phyloP scores from a whole-genome alignment of 2,888 invertebrate genomes.

The Drosophila heteroneura region DNA sequence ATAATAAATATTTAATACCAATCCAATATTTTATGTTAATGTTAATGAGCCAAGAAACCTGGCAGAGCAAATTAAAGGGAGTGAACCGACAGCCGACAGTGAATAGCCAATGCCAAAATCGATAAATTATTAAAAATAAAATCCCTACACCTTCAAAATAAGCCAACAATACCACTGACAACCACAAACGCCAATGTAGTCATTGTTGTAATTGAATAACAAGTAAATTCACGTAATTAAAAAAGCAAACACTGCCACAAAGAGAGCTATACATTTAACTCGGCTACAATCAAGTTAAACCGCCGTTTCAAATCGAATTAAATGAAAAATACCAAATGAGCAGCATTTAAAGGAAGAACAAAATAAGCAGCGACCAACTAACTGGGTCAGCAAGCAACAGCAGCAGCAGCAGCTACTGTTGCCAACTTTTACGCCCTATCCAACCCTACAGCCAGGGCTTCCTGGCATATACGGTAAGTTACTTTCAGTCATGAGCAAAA shows the following conservation, averaged over 20 bases:
- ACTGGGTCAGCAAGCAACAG: slow-evolving; percentile 55
- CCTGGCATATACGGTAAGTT: slow-evolving; percentile 56
- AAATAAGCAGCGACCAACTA: slow-evolving; percentile 29
- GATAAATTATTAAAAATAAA: slow-evolving; percentile 52
- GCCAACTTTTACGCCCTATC: slow-evolving; percentile 44
- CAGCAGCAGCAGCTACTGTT: slow-evolving; percentile 37
- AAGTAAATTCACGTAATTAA: slow-evolving; percentile 30
- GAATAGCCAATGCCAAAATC: slow-evolving; percentile 45
- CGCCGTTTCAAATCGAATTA: slow-evolving; percentile 41
- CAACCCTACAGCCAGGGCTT: slow-evolving; percentile 18
- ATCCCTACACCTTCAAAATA: slow-evolving; percentile 11
- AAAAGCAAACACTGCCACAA: slow-evolving; percentile 50
- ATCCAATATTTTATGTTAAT: slow-evolving; percentile 19
- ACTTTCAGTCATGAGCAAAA: slow-evolving; percentile 13
- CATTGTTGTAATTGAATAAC: slow-evolving; percentile 11
- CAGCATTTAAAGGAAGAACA: slow-evolving; percentile 45
- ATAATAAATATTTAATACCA: slow-evolving; percentile 11
- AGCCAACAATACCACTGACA: slow-evolving; percentile 9
- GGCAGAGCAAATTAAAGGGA: slow-evolving; percentile 27
- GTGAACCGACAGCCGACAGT: slow-evolving; percentile 17
- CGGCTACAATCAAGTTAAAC: slow-evolving; percentile 36
- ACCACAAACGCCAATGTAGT: not conserved
- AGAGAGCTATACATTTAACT: slow-evolving; percentile 19
- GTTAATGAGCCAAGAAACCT: slow-evolving; percentile 27
- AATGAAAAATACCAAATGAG: slow-evolving; percentile 37